Evolutionary conservation across 2,113 vertebrate species (phyloP), one percentile per base, ranked within the genome.

Genomic region (Varanus komodoensis): DNA sequence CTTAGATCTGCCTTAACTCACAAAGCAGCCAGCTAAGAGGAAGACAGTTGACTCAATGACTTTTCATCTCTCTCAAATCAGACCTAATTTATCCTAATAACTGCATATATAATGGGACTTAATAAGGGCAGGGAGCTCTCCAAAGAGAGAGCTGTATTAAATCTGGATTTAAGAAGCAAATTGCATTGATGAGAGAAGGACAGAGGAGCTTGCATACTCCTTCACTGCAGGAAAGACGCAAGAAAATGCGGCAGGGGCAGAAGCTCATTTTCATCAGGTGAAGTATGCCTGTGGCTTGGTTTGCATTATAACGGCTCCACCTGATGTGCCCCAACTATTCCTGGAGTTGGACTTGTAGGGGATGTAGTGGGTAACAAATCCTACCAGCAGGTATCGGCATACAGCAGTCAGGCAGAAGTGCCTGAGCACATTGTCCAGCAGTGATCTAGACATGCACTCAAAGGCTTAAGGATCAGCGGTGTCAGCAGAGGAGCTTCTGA

Each of bases 1-100:
- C 57, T 89, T 90, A 11, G 54, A 3, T 34, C 64, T 78, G 64
- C 74, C 57, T 73, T 34, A 68, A 69, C 87, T 38, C 48, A 54
- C 3, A 67, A 79, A 5, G 50, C 48, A 84, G 81, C 29, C 74
- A 71, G 64, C 81, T 91, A 71, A 74, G 61, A 21, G 85, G 71
- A n/a, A 85, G 78, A 57, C 8, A 7, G 71, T 6, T 86, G 75
- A 44, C 32, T 64, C 83, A 61, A 74, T 57, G 85, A 90, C 84
- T 74, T n/a, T 61, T 75, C 25, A 75, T 85, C 50, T 11, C 80
- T 88, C 74, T 86, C 84, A 88, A 27, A 64, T 74, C 77, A 83
- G 38, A 23, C 44, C 19, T 93, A 25, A 61, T 73, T 82, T 74
- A 74, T 74, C 52, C 82, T 86, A 64, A 82, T 71, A 44, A 12